Percentiles rank a stretch among this genome's conserved stretches.
Conservation (phyloP, 2,888 invertebrate species). For the Thysanoteuthis rhombus region DNA sequence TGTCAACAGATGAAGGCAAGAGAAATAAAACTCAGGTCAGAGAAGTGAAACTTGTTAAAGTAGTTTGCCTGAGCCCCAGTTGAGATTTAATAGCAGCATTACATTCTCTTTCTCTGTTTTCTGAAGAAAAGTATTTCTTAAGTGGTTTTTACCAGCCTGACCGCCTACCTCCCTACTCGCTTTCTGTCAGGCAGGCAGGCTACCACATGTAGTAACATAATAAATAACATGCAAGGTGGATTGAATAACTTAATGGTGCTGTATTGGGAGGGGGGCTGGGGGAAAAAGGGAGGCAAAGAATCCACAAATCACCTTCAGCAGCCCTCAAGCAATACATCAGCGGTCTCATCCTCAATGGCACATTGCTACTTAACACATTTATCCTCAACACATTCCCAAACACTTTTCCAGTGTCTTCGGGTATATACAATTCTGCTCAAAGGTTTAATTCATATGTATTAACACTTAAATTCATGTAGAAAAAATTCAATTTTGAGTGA, state of each 20-base stretch:
- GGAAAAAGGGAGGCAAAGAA: not conserved
- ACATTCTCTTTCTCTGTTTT: not conserved
- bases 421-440: not conserved
- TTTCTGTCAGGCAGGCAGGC: not conserved
- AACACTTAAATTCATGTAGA: too few species aligned
- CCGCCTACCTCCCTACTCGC: too few species aligned
- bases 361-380: not conserved
- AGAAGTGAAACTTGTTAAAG: not conserved
- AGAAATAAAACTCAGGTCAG: not conserved
- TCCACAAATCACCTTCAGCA: not conserved
- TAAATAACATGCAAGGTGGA: not conserved
- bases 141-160: not conserved
- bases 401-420: not conserved
- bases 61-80: not conserved
- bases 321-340: not conserved
- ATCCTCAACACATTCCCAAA: not conserved
- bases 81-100: not conserved
- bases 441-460: not conserved
- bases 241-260: not conserved
- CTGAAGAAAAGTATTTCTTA: not conserved
- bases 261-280: too few species aligned
- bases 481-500: too few species aligned
- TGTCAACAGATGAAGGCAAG: not conserved
- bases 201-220: not conserved
- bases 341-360: not conserved